Base-by-base conservation (phyloP, 2,113 vertebrate genomes). In the Lepisosteus oculatus region DNA sequence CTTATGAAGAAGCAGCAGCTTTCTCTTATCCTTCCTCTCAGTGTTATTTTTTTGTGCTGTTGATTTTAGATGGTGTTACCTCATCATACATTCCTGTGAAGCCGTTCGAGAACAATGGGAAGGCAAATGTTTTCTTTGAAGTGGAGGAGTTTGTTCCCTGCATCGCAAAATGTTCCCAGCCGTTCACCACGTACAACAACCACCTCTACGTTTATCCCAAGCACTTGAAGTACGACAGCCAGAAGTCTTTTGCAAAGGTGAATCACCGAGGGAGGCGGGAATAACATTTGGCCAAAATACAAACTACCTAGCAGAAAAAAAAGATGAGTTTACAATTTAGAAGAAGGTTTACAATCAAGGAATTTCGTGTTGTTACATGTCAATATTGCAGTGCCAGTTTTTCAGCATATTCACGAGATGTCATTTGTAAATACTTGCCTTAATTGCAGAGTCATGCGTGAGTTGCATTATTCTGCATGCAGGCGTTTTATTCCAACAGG, bases 131-230 rank as follows among this genome's bases (percentile, higher is more conserved):
- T 79, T 91, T 94, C 0, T 95, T 97, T 80, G 97, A 99, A 89
- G 90, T 99, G 73, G 97, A 99, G 78, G 97, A 99, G 78, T 99
- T 99, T 91, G 95, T 97, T 81, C 96, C 96, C 59, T 97, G 89
- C 82, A 94, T 96, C 78, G 94, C 97, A 72, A 98, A 92, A 85
- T 93, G 93, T 78, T 97, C 96, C 55, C 97, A 99, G 80, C 96
- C 97, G 78, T 97, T 97, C 81, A 97, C 96, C 67, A 93, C 93
- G 87, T 99, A 99, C 88, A 98, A 94, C 86, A 99, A 98, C 83
- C 97, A 99, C 86, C 95, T 98, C 76, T 99, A 98, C 47, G 92
- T 99, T 81, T 99, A 98, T 84, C 97, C 96, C 1, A 96, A 92
- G 73, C 86, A 94, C 80, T 92, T 99, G 88, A 99, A 98, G 86